phyloP scores from a whole-genome alignment of 2,113 vertebrate genomes.

The Hassar affinis region DNA sequence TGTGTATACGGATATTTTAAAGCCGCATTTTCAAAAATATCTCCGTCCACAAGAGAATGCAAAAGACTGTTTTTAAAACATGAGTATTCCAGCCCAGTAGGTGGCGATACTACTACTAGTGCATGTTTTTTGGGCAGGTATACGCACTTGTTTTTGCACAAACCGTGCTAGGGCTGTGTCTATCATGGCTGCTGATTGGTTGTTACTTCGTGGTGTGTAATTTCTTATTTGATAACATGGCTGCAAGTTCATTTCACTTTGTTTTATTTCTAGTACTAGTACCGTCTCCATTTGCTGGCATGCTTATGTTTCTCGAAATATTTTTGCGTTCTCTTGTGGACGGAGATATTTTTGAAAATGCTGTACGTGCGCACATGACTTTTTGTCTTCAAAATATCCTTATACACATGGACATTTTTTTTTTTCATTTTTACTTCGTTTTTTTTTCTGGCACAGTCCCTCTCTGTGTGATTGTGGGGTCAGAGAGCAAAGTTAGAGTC shows the following conservation, averaged over 20 bases:
- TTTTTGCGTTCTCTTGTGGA: not conserved
- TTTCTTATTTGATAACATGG: not conserved
- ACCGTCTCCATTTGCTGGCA: not conserved
- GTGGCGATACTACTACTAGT: not conserved
- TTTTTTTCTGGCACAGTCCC: not conserved
- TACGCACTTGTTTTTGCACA: no score
- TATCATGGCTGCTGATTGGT: not conserved
- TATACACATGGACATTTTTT: not conserved
- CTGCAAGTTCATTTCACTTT: not conserved
- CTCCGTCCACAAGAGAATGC: not conserved
- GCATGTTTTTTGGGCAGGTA: no score
- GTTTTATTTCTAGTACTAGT: not conserved
- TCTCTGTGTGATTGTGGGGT: constrained; percentile 25
- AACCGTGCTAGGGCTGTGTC: not conserved
- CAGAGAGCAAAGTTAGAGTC: constrained; percentile 20
- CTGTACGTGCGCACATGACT: not conserved
- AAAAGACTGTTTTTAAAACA: not conserved
- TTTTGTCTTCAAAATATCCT: not conserved
- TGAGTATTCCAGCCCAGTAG: not conserved
- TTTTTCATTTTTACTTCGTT: not conserved
- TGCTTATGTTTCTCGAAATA: not conserved
- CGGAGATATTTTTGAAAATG: not conserved
- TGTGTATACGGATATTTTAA: not conserved
- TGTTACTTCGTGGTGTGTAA: not conserved
- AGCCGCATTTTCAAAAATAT: not conserved